Percentiles rank a stretch among this genome's conserved stretches.
These are phyloP conservation scores for Drymodes brunneopygia DNA, from an alignment of 2,113 vertebrate species.

Conservation along the genomic window DNA sequence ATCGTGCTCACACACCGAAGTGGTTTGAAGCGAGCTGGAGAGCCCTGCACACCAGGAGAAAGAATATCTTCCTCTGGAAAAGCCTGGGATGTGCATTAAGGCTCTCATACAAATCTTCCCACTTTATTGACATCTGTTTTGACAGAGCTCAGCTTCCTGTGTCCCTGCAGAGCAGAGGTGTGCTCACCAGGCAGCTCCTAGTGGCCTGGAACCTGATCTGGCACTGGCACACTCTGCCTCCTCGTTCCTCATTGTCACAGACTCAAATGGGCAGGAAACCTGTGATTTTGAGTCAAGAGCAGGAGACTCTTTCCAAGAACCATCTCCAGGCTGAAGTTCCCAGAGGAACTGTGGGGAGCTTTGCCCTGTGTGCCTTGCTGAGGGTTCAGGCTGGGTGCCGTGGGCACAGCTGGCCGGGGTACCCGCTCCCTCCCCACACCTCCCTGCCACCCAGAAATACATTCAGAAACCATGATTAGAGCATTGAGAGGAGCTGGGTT, in stretches of 20 bases:
- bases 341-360: fast-evolving
- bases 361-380: fast-evolving
- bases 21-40: neutral
- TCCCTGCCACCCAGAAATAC: neutral
- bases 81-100: neutral
- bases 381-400: neutral
- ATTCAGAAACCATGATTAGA: neutral
- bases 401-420: fast-evolving
- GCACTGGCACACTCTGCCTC: neutral
- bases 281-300: neutral
- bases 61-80: neutral
- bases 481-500: neutral
- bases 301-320: neutral
- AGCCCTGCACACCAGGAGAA: neutral
- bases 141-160: neutral
- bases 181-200: neutral
- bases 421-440: neutral
- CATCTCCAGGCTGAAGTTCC: neutral
- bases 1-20: neutral
- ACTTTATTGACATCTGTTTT: neutral
- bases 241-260: neutral
- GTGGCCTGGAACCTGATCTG: neutral
- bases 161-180: neutral
- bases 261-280: neutral
- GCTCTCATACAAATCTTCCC: neutral